Evolutionary conservation across 2,797 vertebrate species (phyloP).

Genomic region (Pantherophis vulpinus): DNA sequence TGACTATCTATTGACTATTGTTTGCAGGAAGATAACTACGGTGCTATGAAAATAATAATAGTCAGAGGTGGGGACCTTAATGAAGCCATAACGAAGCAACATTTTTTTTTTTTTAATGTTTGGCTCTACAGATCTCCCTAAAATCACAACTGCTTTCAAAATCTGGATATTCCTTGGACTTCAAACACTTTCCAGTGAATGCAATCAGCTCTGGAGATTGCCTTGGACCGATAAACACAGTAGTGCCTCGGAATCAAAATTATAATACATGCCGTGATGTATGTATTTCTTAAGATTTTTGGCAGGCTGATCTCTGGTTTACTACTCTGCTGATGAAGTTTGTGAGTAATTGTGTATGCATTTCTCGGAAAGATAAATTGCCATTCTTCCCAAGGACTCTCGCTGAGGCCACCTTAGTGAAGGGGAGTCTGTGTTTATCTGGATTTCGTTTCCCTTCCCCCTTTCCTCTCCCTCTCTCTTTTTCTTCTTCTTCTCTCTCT

Average conservation of each 20-base stretch:
- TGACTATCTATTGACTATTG: neutral
- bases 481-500: conserved; percentile 50
- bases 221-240: conserved; percentile 20
- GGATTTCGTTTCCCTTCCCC: conserved; percentile 26
- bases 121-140: neutral
- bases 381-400: conserved; percentile 70
- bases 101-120: neutral
- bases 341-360: conserved; percentile 61
- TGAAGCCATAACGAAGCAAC: neutral
- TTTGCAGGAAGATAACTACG: neutral
- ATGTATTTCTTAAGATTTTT: conserved; percentile 52
- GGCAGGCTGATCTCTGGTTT: conserved; percentile 52
- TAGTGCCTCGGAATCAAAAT: neutral
- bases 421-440: conserved; percentile 61
- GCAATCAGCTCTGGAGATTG: neutral
- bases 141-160: neutral
- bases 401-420: conserved; percentile 65
- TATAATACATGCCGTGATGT: conserved; percentile 17
- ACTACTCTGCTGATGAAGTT: conserved; percentile 65
- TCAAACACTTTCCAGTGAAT: neutral
- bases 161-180: neutral
- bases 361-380: conserved; percentile 67
- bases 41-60: neutral
- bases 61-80: neutral
- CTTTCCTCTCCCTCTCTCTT: conserved; percentile 55